Base-by-base conservation (phyloP, 2,888 invertebrate genomes). In the Spicauda simplicius region DNA sequence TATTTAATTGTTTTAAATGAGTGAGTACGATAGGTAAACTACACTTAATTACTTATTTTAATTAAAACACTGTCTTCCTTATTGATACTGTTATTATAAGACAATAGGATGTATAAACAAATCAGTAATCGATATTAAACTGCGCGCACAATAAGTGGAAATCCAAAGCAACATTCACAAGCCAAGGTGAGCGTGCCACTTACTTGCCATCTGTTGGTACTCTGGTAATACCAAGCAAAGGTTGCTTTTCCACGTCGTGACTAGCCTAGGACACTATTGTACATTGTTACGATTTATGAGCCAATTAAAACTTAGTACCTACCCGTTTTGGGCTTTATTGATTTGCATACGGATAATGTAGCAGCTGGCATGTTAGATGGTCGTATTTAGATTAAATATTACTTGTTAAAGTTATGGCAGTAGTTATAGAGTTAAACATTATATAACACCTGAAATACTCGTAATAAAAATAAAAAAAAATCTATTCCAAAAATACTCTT, bases 171-270 rank as follows among this genome's bases (percentile, higher is more conserved):
- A 82, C 86, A 85, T 85, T 86, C 85, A 78, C 75, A 72, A 73
- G 65, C 77, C 86, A 86, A 86, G 86, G 86, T 84, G 81, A 86
- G 61, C 85, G 56, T 75, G 84, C 83, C 84, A 71, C 75, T 84
- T 83, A 85, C 85, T 79, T 69, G 77, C 68, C 78, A 79, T 77
- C 77, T 76, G 75, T 73, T 72, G 77, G 74, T 78, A 83, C 73
- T 70, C 72, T 71, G 66, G 81, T 82, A 83, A 78, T 78, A 77
- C 74, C 73, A 71, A 70, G 71, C 77, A 87, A 88, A 88, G 87
- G 87, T 88, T 87, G 83, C 74, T 77, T 80, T 75, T 80, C 73
- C 69, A 74, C 72, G 69, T 85, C 86, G 87, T 87, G 87, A 87
- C 87, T 82, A 52, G 80, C 75, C 73, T 73, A 76, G 72, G 72